Evolutionary conservation across 2,888 invertebrate species (phyloP), one percentile per base, ranked within the genome.

Genomic region (Nasonovia ribisnigri): DNA sequence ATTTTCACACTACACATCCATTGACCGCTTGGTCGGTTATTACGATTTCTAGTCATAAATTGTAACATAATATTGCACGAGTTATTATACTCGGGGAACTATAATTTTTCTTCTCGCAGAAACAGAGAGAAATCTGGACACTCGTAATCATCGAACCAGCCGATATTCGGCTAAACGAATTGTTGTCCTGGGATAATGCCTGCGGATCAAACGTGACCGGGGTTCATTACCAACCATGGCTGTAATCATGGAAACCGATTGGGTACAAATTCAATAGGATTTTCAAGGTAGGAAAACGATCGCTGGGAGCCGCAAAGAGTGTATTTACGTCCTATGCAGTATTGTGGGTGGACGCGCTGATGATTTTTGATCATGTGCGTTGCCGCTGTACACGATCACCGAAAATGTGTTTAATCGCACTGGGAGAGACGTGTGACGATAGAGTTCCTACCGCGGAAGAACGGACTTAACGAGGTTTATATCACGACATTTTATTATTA

Each of bases 211-310:
- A 93, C 93, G 93, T 93, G 93, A 93, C 93, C 26, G 57, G 93
- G 67, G 48, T 93, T 93, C 93, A 48, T 93, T 90, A 93, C 84
- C 60, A 3, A 93, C 84, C 60, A 20, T 20, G 20, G 84, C 29
- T n/a, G 86, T 90, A 93, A 93, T 93, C 93, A 86, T 87, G n/a
- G 87, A 93, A 90, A 87, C 90, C 87, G 84, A 93, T 90, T 90
- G 93, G 43, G 86, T 67, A 90, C 60, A 67, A 90, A 93, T 93
- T 93, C 90, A 93, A 93, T 90, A 86, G 90, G 93, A 90, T 84
- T 93, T 57, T 42, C 77, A 46, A n/a, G 13, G 43, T 84, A 84
- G 67, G 77, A 92, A 84, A 93, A 86, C 42, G 48, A 90, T 67
- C 67, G 86, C 93, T 84, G 43, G 42, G 16, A 90, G 84, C 54